Evolutionary conservation across 2,888 invertebrate genomes (phyloP), one percentile per base, ranked within the genome.

Genomic region (Napeogenes sylphis): DNA sequence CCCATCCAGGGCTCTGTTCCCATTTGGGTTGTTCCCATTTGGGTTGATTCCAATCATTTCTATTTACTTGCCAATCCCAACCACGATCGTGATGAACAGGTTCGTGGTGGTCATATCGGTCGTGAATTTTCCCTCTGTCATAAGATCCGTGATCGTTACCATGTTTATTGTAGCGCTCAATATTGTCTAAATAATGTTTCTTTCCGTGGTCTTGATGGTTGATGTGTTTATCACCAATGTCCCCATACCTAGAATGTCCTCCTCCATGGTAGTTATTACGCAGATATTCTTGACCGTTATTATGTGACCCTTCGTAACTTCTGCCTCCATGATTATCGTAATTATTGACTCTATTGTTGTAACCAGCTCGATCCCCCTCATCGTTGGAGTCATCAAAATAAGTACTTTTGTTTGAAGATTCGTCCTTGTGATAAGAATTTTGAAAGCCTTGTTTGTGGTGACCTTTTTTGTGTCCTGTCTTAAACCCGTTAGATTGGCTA

Each of bases 401-500:
- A 38, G 93, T 94, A 61, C 93, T 93, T 71, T 93, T 94, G 73
- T 92, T 93, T 0, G 93, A 94, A 12, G 92, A 93, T 75, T 94
- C 94, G 70, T 94, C 94, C 78, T 94, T 94, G 72, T 93, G 93
- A 72, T 94, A 94, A 13, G 92, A 92, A 73, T 94, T 94, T 71
- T 92, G 92, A 75, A 93, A 94, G 21, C 94, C 94, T 68, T 93
- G 92, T 62, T 93, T 93, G 70, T 93, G 93, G 69, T 94, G 94
- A 4, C 94, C 94, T 76, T 94, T 94, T 73, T 93, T 93, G 68
- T 94, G 93, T 0, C 88, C 92, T 61, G 86, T 83, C 69, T 91
- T 91, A 59, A 72, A 87, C 12, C 90, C 88, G 13, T 78, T 78
- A 0, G 88, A 80, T 61, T 84, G 79, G 62, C 81, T 87, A 56